phyloP scores from a whole-genome alignment of 2,888 invertebrate species.

The Tribolium freemani region DNA sequence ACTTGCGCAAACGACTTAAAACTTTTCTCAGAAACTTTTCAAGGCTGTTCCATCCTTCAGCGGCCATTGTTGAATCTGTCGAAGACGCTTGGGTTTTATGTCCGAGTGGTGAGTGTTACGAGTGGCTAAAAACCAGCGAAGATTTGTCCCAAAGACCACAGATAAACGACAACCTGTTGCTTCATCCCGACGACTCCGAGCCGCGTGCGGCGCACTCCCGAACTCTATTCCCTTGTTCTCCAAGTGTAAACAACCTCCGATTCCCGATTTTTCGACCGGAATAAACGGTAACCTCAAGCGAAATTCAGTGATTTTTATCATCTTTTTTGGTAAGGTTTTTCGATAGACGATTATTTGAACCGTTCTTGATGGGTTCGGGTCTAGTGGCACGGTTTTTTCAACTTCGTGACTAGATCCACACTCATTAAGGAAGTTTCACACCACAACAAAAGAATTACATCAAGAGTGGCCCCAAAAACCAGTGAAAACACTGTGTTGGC shows the following conservation, averaged over 20 bases:
- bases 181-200: conserved; percentile 31
- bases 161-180: conserved; percentile 57
- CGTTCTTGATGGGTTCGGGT: conserved; percentile 80
- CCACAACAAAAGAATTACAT: not conserved
- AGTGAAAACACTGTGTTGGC: conserved; percentile 76
- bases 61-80: conserved; percentile 66
- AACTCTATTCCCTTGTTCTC: conserved; percentile 38
- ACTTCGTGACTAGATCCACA: conserved; percentile 89
- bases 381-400: conserved; percentile 75
- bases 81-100: conserved; percentile 62
- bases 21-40: conserved; percentile 67
- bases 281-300: conserved; percentile 10
- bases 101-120: conserved; percentile 13
- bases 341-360: conserved; percentile 43
- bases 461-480: not conserved
- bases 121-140: not conserved
- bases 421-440: conserved; percentile 78
- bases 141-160: conserved; percentile 18
- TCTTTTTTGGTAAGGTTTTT: conserved; percentile 22
- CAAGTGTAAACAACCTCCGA: conserved; percentile 64
- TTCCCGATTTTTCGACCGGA: conserved; percentile 49
- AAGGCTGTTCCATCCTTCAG: conserved; percentile 66
- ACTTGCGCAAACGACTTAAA: conserved; percentile 63
- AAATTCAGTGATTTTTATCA: not conserved
- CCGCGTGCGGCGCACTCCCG: conserved; percentile 38